Evolutionary conservation across 2,797 vertebrate species (phyloP).

Genomic region (Lepus oiostolus): DNA sequence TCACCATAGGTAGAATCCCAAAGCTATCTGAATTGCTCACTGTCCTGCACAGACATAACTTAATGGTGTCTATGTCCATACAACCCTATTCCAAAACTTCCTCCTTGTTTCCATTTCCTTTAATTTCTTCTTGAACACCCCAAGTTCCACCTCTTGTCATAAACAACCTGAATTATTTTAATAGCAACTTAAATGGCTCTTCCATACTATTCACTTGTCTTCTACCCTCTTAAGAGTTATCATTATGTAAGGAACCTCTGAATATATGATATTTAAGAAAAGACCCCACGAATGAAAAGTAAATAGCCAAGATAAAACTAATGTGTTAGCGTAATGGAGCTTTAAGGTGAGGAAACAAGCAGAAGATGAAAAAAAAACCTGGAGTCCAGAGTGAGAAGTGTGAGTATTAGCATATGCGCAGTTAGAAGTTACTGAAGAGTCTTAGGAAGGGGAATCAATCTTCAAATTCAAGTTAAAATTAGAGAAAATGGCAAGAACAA

Average conservation of each 20-base stretch:
- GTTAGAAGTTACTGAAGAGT: neutral
- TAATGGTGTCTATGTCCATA: neutral
- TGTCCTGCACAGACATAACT: neutral
- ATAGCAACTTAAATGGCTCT: neutral
- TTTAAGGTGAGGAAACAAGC: neutral
- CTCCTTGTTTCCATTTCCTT: neutral
- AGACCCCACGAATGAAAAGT: neutral
- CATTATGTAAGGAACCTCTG: neutral
- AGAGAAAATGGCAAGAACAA: neutral
- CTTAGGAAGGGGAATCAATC: neutral
- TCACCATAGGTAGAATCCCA: neutral
- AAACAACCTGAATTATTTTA: neutral
- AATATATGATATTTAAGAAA: neutral
- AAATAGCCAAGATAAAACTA: neutral
- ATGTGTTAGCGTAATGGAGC: rapidly evolving
- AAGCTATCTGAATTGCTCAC: neutral
- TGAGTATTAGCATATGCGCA: neutral
- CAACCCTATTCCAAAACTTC: neutral
- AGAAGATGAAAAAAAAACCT: neutral
- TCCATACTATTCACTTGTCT: neutral
- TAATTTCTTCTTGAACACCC: neutral
- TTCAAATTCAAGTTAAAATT: conserved; percentile 8
- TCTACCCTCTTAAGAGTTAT: neutral
- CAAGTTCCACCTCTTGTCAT: neutral
- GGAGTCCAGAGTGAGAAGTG: neutral